Base-by-base conservation (phyloP, 2,888 invertebrate species). In the Tenodera sinensis region DNA sequence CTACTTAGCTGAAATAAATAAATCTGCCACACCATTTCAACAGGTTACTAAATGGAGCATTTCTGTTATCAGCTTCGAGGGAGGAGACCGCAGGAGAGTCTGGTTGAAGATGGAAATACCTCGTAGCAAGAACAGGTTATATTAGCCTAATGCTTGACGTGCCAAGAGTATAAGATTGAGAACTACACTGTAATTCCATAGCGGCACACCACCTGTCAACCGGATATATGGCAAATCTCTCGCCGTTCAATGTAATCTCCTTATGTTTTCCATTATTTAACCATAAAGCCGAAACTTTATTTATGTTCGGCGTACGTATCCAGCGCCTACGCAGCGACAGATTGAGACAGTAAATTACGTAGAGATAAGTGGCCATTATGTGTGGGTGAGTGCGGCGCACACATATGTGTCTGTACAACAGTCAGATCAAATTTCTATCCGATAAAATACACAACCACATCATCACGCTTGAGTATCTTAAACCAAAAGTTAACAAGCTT, bases 381-480 rank as follows among this genome's bases (percentile, higher is more conserved):
- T 71, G 54, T 71, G 54, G 54, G 54, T 20, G 54, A 71, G 54
- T 71, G 54, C 54, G 20, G 54, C 20, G 54, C 54, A 20, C 54
- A 54, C 54, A 54, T 54, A 20, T 54, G 20, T 71, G 54, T 71
- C 15, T 71, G 54, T 20, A 71, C 54, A 71, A 71, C 34, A 83
- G 87, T 87, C 87, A 83, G 87, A 87, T 87, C 87, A 87, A 87
- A 87, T 87, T 87, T 83, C 87, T 82, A 42, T 87, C 83, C 54
- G 87, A 87, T 87, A 87, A 87, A 87, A 87, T 87, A 87, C 82
- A 87, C 87, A 81, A 83, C 12, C 42, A 9, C 42, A n/a, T 83
- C 34, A 83, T 87, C 54, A 71, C 54, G 54, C 20, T 15, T 20
- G 54, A 71, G 54, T 71, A 71, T 71, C 54, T 20, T 71, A 71